Conservation (phyloP, 2,113 vertebrate species). For the Mellivora capensis region DNA sequence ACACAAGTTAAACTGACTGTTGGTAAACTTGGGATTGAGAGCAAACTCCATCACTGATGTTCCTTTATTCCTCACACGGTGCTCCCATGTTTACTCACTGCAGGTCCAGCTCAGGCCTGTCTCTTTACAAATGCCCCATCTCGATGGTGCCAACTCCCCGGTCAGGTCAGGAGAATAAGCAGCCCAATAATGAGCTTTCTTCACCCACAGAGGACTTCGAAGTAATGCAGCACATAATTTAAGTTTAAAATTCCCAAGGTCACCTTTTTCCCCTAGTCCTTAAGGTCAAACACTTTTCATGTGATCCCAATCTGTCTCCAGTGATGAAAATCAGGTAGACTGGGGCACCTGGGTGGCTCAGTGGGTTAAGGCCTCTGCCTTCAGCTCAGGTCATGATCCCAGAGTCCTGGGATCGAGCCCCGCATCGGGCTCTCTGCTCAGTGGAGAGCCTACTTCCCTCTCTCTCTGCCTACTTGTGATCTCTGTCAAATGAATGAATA, state of each 20-base stretch:
- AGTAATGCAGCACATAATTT: background rate
- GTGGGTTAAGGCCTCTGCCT: no score
- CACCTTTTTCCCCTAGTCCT: background rate
- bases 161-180: background rate
- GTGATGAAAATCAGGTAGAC: background rate
- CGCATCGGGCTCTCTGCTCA: no score
- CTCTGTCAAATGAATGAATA: no score
- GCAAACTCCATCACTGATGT: slow-evolving; percentile 16
- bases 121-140: background rate
- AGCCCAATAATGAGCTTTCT: background rate
- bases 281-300: background rate
- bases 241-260: background rate
- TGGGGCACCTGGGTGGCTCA: no score
- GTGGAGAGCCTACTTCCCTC: no score
- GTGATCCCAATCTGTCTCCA: background rate
- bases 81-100: background rate
- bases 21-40: slow-evolving; percentile 5
- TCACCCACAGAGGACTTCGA: background rate
- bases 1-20: slow-evolving; percentile 48
- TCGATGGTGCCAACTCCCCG: background rate
- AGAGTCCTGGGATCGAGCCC: no score
- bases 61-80: background rate
- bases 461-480: no score
- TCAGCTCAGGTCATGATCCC: no score
- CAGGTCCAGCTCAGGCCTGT: background rate